Conservation (phyloP, 2,113 vertebrate genomes). For the Oreochromis spilurus region DNA sequence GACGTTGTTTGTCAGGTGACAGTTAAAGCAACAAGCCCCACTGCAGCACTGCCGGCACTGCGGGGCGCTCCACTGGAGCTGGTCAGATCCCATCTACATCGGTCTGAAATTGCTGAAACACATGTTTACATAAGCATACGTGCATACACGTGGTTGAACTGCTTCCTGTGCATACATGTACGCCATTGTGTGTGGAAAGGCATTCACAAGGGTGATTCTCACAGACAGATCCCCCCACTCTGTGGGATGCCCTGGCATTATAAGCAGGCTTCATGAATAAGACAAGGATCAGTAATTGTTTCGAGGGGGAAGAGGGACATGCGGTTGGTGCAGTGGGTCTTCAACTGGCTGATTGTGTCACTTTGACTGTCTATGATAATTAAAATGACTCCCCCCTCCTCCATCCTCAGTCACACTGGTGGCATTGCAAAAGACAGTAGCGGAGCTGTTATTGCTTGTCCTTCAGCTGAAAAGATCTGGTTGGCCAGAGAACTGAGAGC, state of each 20-base stretch:
- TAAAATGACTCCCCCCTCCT: conserved; percentile 29
- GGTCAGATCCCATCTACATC: neutral
- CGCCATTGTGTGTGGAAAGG: neutral
- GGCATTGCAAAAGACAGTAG: neutral
- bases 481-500: conserved; percentile 29
- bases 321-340: neutral
- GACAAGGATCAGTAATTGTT: conserved; percentile 47
- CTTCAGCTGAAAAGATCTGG: conserved; percentile 33
- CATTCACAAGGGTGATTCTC: conserved; percentile 4
- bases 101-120: neutral
- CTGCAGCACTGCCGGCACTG: neutral
- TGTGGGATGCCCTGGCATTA: conserved; percentile 24
- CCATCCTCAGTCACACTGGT: neutral
- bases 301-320: neutral
- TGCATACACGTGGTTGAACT: neutral
- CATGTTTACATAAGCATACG: neutral
- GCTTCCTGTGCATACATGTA: neutral
- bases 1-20: neutral
- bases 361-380: conserved; percentile 56
- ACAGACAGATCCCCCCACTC: neutral
- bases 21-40: neutral
- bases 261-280: conserved; percentile 7
- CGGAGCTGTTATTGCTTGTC: conserved; percentile 35
- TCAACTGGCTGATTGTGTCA: conserved; percentile 44
- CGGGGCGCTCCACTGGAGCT: neutral